Base-by-base conservation (phyloP, 2,113 vertebrate genomes). In the Thymallus thymallus region DNA sequence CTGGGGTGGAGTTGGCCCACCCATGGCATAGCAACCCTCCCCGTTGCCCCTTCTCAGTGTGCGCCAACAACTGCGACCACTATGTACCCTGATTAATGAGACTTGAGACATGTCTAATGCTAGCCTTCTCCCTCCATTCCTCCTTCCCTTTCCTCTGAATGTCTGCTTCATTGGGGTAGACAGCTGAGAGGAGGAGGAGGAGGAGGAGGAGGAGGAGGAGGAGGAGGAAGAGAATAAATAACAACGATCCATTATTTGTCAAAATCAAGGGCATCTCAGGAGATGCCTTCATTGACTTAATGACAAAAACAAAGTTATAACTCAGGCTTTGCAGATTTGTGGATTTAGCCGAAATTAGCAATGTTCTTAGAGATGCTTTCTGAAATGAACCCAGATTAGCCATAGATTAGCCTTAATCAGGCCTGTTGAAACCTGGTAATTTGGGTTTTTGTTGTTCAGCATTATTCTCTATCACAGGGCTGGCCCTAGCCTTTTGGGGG, bases 361-460 rank as follows among this genome's bases (percentile, higher is more conserved):
- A 76, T 85, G 76, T 81, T 78, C 72, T 85, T 68, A 69, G 60
- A 29, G 13, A 41, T 48, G 68, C 71, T 68, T 46, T 48, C 29
- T 66, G 75, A 79, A 76, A 70, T 4, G 71, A 29, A 60, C 72
- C 35, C 32, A 70, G 87, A 90, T 91, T 85, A 88, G 81, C 74
- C 69, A 64, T 73, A 85, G 87, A 89, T 91, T 86, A 91, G 56
- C 71, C 24, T 1, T 80, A 81, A 76, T 85, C 71, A 78, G 58
- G 22, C 72, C 69, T 70, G 69, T 32, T 65, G 68, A 78, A 73
- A 74, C 64, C n/a, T 7, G 69, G 45, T 70, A 80, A 83, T 85
- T 86, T 85, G 64, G 71, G 10, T 32, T 24, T 78, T 68, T 71
- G 69, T 76, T 72, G 66, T 79, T 85, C 68, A 58, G 65, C 63